A percentile compares a stretch with the other conserved stretches of the same genome.
Evolutionary conservation across 1,140 invertebrate genomes (phyloP).

Genomic region (Lethrus apterus): DNA sequence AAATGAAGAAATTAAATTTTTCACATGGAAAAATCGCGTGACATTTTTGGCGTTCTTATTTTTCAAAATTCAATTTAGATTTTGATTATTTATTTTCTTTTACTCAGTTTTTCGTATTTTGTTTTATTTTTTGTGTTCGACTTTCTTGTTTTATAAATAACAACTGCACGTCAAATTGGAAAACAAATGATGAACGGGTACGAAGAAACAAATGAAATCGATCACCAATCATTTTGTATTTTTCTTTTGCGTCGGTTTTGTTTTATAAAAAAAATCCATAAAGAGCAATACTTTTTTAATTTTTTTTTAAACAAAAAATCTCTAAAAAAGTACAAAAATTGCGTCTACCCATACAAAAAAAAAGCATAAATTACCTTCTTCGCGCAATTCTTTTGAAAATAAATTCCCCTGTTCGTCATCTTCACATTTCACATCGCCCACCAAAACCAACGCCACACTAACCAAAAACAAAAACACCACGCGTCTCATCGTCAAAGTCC

Average conservation of each 20-base stretch:
- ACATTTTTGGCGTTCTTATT: too few relatives aligned
- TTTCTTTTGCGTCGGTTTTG: neutral
- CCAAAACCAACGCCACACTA: conserved; percentile 1
- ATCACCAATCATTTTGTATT: neutral
- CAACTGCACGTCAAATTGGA: too few relatives aligned
- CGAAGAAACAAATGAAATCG: neutral
- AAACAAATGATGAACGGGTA: too few relatives aligned
- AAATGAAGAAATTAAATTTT: neutral
- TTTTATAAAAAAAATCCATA: neutral
- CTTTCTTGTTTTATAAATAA: too few relatives aligned
- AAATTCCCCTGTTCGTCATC: conserved; percentile 3
- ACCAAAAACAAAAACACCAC: conserved; percentile 1
- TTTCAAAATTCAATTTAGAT: too few relatives aligned
- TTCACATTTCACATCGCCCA: neutral
- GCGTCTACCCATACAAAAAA: neutral
- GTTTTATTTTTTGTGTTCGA: too few relatives aligned
- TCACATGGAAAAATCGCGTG: neutral
- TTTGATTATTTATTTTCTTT: too few relatives aligned
- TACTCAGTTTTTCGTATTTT: too few relatives aligned
- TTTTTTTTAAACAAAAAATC: neutral
- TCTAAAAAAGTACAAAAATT: neutral
- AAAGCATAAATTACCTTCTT: conserved; percentile 2
- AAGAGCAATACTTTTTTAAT: neutral
- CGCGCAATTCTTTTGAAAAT: conserved; percentile 6
- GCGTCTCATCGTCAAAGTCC: neutral